A percentile compares a stretch with the other conserved stretches of the same genome.
These are phyloP conservation scores for Hydrotaea diabolus DNA, from an alignment of 2,888 invertebrate genomes.

Conservation along the genomic window DNA sequence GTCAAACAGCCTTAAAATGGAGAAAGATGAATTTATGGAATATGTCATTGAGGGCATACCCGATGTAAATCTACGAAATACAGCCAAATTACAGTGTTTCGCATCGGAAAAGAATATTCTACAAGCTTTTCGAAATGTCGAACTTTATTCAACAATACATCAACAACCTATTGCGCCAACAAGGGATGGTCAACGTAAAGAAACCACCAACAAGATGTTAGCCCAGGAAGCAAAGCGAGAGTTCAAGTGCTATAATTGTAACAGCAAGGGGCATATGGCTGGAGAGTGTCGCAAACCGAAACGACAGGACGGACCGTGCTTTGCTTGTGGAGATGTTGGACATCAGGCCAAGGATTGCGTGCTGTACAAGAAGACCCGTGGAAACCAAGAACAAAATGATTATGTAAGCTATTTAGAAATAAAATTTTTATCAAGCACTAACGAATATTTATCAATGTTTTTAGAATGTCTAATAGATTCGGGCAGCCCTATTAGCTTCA, in stretches of 20 bases:
- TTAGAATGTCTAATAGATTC: constrained; percentile 67
- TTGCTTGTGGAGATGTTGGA: constrained; percentile 33
- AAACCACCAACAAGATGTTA: neutral
- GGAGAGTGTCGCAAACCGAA: constrained; percentile 42
- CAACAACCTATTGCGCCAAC: neutral
- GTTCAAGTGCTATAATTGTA: constrained; percentile 39
- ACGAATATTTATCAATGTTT: constrained; percentile 32
- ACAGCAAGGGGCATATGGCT: constrained; percentile 43
- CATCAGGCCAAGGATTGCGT: constrained; percentile 41
- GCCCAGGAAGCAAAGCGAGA: neutral
- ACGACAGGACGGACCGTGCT: constrained; percentile 29
- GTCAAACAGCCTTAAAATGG: constrained; percentile 38
- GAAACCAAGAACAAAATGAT: neutral
- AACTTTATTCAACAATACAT: neutral
- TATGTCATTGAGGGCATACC: constrained; percentile 47
- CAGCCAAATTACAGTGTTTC: constrained; percentile 42
- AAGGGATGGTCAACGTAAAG: constrained; percentile 4
- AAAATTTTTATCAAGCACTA: constrained; percentile 14
- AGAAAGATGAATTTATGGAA: constrained; percentile 48
- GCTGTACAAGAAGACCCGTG: constrained; percentile 26
- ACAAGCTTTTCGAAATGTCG: constrained; percentile 32
- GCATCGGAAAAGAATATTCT: constrained; percentile 27
- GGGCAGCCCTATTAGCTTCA: constrained; percentile 63
- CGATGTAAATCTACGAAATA: constrained; percentile 44
- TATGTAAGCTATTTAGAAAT: constrained; percentile 45